phyloP scores from a whole-genome alignment of 2,888 invertebrate genomes.

The Cyrtodaria siliqua region DNA sequence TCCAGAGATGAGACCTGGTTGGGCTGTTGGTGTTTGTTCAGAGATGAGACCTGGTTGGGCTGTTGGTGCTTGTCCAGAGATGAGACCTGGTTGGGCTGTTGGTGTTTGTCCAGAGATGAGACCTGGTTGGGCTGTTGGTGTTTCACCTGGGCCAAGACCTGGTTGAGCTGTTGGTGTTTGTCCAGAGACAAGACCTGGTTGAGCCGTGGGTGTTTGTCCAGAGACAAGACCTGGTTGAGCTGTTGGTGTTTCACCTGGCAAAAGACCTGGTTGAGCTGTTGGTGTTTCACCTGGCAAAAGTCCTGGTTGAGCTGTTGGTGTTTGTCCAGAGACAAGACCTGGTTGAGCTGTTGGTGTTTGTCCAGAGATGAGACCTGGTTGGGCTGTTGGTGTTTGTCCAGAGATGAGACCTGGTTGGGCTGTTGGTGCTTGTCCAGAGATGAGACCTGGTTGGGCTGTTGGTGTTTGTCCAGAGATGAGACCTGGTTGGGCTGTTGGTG shows the following conservation, averaged over 20 bases:
- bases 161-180: constrained; percentile 46
- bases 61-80: constrained; percentile 37
- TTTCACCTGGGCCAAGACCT: constrained; percentile 6
- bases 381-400: constrained; percentile 52
- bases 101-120: constrained; percentile 22
- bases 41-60: constrained; percentile 18
- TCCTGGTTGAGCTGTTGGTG: constrained; percentile 50
- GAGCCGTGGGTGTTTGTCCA: constrained; percentile 43
- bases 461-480: constrained; percentile 32
- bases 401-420: constrained; percentile 30
- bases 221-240: constrained; percentile 30
- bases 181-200: constrained; percentile 24
- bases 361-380: constrained; percentile 38
- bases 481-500: constrained; percentile 47
- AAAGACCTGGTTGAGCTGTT: constrained; percentile 26
- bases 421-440: constrained; percentile 24
- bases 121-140: constrained; percentile 43
- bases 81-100: constrained; percentile 56
- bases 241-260: constrained; percentile 37
- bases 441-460: constrained; percentile 47
- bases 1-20: constrained; percentile 24
- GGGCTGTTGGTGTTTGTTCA: constrained; percentile 50
- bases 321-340: constrained; percentile 19
- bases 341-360: constrained; percentile 54
- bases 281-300: constrained; percentile 28